Base-by-base conservation (phyloP, 2,113 vertebrate species). In the Calyptomena viridis region DNA sequence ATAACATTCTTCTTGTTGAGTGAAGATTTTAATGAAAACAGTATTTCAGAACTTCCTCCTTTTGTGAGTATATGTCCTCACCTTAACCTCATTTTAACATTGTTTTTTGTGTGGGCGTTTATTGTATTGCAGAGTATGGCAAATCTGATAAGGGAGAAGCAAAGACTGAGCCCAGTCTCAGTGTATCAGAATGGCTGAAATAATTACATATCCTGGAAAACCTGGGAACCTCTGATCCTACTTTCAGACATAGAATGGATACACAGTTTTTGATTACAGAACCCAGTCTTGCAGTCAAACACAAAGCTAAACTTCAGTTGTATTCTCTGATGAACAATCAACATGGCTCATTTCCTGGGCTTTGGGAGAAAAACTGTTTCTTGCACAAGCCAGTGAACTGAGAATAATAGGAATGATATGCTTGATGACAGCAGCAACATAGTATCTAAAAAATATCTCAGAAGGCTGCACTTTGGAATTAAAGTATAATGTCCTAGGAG, bases 31-130 rank as follows among this genome's bases (percentile, higher is more conserved):
- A 97, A 97, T 97, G 93, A 98, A 97, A 97, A 95, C 94, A 92
- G 84, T 96, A 96, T 97, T 97, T 98, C 90, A 96, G 96, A 97
- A 97, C 97, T 98, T 98, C 97, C 98, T 98, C 97, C 96, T 96
- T 98, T 96, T 98, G 97, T 95, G 92, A 97, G 58, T 90, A 71
- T 92, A 95, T 94, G 94, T 95, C 83, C 94, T 94, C 91, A 97
- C 96, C 96, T 97, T 97, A 97, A 96, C 96, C 92, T 96, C 96
- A 94, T 97, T 97, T 97, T 95, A 96, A 95, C 97, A 98, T 97
- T 98, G 97, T 97, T 97, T 96, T 95, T 91, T 93, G 77, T 91
- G 93, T 71, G 87, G 68, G 87, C 23, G 31, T 88, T 97, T 95
- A 98, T 97, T 98, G 95, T 98, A 97, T 90, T 95, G 89, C 79